Evolutionary conservation across 1,140 invertebrate species (phyloP).

Genomic region (Drosophila arawakana): DNA sequence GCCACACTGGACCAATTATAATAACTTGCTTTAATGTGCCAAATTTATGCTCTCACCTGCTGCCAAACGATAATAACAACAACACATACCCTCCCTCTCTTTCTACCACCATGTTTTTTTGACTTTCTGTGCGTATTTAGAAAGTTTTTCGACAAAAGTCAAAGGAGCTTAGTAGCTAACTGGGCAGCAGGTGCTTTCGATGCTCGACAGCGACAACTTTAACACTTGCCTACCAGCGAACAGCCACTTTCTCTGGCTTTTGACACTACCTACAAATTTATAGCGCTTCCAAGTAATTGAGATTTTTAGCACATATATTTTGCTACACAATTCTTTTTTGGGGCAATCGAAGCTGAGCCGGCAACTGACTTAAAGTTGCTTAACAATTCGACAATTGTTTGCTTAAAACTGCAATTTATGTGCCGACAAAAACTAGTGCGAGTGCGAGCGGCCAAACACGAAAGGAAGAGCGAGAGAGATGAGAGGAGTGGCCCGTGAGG

Average conservation of each 20-base stretch:
- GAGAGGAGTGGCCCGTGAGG: too few relatives aligned
- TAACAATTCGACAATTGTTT: constrained; percentile 26
- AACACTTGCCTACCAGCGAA: constrained; percentile 57
- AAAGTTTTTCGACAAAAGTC: constrained; percentile 59
- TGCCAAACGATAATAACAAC: constrained; percentile 29
- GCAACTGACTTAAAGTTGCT: constrained; percentile 6
- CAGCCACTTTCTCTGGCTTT: not conserved
- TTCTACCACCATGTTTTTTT: not conserved
- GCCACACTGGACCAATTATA: constrained; percentile 39
- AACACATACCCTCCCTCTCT: not conserved
- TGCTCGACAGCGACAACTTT: constrained; percentile 66
- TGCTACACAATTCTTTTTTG: not conserved
- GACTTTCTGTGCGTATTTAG: constrained; percentile 6
- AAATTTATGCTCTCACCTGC: constrained; percentile 65
- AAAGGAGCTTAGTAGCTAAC: constrained; percentile 32
- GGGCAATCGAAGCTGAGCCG: constrained; percentile 10
- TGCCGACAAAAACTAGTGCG: not conserved
- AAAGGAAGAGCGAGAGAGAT: not conserved
- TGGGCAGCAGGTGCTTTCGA: constrained; percentile 65
- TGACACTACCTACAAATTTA: constrained; percentile 36
- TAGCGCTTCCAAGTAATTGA: constrained; percentile 58
- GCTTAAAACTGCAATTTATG: constrained; percentile 12
- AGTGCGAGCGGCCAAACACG: not conserved
- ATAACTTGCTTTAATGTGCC: constrained; percentile 43
- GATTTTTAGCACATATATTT: constrained; percentile 29